Conservation (phyloP, 2,797 vertebrate species). For the Acanthornis magna region DNA sequence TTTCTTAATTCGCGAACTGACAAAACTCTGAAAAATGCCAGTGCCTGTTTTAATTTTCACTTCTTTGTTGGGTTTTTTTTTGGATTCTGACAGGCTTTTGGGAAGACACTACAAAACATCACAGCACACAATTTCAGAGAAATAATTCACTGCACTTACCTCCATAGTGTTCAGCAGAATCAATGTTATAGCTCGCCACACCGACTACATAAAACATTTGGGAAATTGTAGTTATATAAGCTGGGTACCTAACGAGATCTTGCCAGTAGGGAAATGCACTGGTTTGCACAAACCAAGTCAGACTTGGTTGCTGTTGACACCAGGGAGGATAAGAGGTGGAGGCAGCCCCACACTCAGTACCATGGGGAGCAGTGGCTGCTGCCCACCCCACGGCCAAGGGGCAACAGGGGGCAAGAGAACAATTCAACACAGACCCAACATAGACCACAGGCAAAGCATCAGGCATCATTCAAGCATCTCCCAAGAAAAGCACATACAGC, state of each 20-base stretch:
- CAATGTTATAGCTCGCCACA: background rate
- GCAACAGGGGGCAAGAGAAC: fast-evolving
- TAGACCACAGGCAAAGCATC: fast-evolving
- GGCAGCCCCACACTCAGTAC: background rate
- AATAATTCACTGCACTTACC: background rate
- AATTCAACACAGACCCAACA: background rate
- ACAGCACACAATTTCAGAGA: background rate
- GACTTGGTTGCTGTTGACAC: background rate
- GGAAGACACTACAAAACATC: background rate
- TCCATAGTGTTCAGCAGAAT: background rate
- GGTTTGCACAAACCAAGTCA: background rate
- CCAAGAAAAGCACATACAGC: background rate
- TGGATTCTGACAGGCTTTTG: background rate
- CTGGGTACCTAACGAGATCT: background rate
- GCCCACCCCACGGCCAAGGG: fast-evolving
- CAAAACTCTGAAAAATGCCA: background rate
- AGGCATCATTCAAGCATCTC: background rate
- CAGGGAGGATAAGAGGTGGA: fast-evolving
- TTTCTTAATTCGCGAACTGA: background rate
- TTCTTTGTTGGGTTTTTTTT: background rate
- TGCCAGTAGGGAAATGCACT: background rate
- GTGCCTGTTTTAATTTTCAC: background rate
- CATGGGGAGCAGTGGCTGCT: fast-evolving
- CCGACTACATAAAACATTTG: background rate
- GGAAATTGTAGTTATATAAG: background rate